Evolutionary conservation across 2,797 vertebrate species (phyloP), one percentile per base, ranked within the genome.

Genomic region (Phataginus tricuspis): DNA sequence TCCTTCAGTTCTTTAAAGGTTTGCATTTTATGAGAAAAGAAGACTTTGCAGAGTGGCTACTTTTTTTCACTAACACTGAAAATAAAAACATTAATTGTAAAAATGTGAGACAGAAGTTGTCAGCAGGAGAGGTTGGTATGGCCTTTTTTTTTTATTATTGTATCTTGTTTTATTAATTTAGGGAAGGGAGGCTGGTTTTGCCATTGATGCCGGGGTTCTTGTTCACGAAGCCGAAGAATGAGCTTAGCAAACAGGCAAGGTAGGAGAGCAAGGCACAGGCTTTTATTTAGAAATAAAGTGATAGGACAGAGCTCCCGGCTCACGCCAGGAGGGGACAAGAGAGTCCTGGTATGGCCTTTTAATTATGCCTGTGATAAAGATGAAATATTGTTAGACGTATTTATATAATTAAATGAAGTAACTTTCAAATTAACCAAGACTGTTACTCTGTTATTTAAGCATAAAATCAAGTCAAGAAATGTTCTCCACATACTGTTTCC

Each of bases 11-110:
- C 98, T 99, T 99, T 34, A 99, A 98, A 98, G 99, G 99, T 31
- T 99, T 99, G 99, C 99, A 97, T 77, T 99, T 99, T 96, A 99
- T 99, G 99, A 99, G 99, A 27, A 99, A 99, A 95, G 99, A 99
- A 95, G 99, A 99, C 98, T 99, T 99, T 98, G 99, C 99, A 0
- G 99, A 99, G 61, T 99, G 99, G 99, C 98, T 99, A n/a, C 99
- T 99, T 29, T 99, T 99, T 97, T 99, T 99, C 98, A 99, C 99
- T 63, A 99, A 99, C 34, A 99, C 99, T 96, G 99, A 99, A 98
- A 98, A 99, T 98, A 99, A 99, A 91, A 99, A 99, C 19, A 91
- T 99, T 51, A 99, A 99, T 98, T 99, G 99, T 99, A 99, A 99
- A 93, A 99, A 99, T 85, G 99, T 99, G 98, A 99, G 98, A 97